Conservation (phyloP, 2,797 vertebrate genomes). For the Yasuhikotakia modesta region DNA sequence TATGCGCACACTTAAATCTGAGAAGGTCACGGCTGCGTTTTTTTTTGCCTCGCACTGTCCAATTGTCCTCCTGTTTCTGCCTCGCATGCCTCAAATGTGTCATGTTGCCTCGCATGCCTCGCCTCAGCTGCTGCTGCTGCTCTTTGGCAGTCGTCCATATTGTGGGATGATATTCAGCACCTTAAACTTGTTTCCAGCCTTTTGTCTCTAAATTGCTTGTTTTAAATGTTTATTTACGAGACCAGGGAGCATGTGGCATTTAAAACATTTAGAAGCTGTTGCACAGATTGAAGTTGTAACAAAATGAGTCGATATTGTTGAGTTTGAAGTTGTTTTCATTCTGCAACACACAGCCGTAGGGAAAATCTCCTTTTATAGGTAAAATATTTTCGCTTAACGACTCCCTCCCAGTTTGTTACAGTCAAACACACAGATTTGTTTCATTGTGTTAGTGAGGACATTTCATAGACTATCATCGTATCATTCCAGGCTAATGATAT, state of each 20-base stretch:
- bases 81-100: slow-evolving; percentile 36
- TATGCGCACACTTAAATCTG: slow-evolving; percentile 15
- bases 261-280: slow-evolving; percentile 57
- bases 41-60: slow-evolving; percentile 30
- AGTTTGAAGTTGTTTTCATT: slow-evolving; percentile 61
- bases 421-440: slow-evolving; percentile 9
- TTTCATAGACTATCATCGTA: not conserved
- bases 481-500: not conserved
- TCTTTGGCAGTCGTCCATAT: slow-evolving; percentile 61
- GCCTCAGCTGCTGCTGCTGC: slow-evolving; percentile 62
- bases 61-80: slow-evolving; percentile 16
- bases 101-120: slow-evolving; percentile 47
- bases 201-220: slow-evolving; percentile 56
- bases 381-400: slow-evolving; percentile 71
- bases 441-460: not conserved
- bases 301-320: slow-evolving; percentile 43
- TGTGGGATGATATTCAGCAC: slow-evolving; percentile 56
- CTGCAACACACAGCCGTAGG: slow-evolving; percentile 50
- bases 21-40: slow-evolving; percentile 47
- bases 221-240: slow-evolving; percentile 55
- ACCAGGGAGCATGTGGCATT: slow-evolving; percentile 56
- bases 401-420: slow-evolving; percentile 3
- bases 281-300: slow-evolving; percentile 53
- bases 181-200: slow-evolving; percentile 53
- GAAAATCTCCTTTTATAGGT: slow-evolving; percentile 76